Conservation (phyloP, 92 coral and sea anemone genomes). For the Umimayanthus kanabou region DNA sequence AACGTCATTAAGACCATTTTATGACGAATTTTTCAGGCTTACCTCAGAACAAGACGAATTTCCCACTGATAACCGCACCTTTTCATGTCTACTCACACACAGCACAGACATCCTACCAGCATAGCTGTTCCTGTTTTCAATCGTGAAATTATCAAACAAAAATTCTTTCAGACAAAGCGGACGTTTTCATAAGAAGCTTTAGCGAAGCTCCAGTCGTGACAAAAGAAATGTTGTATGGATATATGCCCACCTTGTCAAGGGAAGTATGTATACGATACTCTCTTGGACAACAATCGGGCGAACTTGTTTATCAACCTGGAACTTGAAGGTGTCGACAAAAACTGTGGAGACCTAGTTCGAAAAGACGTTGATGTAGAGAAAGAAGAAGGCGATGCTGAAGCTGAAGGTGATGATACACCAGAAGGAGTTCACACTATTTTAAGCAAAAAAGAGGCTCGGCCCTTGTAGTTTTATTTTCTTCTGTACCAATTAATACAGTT, state of each 20-base stretch:
- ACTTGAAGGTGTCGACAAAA: background rate
- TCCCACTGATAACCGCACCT: too few relatives aligned
- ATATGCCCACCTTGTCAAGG: background rate
- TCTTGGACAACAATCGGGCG: background rate
- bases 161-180: background rate
- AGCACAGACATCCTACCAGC: background rate
- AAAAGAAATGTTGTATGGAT: background rate
- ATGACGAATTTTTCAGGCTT: too few relatives aligned
- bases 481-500: too few relatives aligned
- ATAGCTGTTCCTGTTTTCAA: background rate
- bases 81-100: too few relatives aligned
- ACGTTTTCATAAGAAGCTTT: slow-evolving; percentile 32
- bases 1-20: too few relatives aligned
- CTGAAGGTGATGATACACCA: too few relatives aligned
- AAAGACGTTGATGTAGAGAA: background rate
- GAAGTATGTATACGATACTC: slow-evolving; percentile 1
- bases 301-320: background rate
- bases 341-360: background rate
- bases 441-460: too few relatives aligned
- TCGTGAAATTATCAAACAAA: background rate
- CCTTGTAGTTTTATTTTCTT: too few relatives aligned
- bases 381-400: background rate
- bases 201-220: slow-evolving; percentile 31
- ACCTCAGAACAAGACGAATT: too few relatives aligned
- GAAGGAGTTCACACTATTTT: too few relatives aligned